These are phyloP conservation scores for Plodia interpunctella DNA, from an alignment of 1,140 invertebrate genomes.

Conservation along the genomic window DNA sequence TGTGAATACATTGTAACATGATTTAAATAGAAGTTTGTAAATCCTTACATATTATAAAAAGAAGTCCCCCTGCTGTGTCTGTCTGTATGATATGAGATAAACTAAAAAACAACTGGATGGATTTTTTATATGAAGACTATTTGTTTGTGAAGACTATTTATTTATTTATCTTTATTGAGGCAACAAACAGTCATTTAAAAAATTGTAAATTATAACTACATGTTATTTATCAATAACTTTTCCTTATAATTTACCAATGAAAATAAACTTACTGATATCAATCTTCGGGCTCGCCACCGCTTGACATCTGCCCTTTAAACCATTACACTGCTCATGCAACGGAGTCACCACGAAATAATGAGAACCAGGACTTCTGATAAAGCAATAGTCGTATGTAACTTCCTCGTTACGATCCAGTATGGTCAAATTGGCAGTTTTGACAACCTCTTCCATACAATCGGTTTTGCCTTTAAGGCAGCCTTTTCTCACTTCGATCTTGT, in stretches of 20 bases:
- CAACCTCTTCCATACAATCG: slow-evolving; percentile 27
- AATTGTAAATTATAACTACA: too few species aligned
- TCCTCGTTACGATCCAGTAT: slow-evolving; percentile 41
- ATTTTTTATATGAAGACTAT: too few species aligned
- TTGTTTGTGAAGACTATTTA: too few species aligned
- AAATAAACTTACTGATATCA: slow-evolving; percentile 45
- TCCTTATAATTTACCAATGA: background rate
- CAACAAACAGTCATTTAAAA: too few species aligned
- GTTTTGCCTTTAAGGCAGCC: slow-evolving; percentile 32
- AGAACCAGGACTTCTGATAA: slow-evolving; percentile 38
- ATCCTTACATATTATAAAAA: too few species aligned
- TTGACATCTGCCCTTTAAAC: slow-evolving; percentile 27
- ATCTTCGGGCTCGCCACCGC: slow-evolving; percentile 52
- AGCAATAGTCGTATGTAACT: slow-evolving; percentile 47
- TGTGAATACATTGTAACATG: too few species aligned
- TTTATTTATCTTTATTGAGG: too few species aligned
- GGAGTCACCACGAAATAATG: slow-evolving; percentile 56
- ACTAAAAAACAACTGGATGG: too few species aligned
- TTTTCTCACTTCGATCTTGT: slow-evolving; percentile 48
- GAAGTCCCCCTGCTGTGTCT: too few species aligned
- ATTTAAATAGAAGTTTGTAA: too few species aligned
- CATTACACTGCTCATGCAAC: slow-evolving; percentile 38
- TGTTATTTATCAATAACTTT: too few species aligned
- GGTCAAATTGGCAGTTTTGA: slow-evolving; percentile 30
- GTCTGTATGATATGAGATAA: too few species aligned